Evolutionary conservation across 2,113 vertebrate genomes (phyloP), one percentile per base, ranked within the genome.

Genomic region (Ptilorrhoa leucosticta): DNA sequence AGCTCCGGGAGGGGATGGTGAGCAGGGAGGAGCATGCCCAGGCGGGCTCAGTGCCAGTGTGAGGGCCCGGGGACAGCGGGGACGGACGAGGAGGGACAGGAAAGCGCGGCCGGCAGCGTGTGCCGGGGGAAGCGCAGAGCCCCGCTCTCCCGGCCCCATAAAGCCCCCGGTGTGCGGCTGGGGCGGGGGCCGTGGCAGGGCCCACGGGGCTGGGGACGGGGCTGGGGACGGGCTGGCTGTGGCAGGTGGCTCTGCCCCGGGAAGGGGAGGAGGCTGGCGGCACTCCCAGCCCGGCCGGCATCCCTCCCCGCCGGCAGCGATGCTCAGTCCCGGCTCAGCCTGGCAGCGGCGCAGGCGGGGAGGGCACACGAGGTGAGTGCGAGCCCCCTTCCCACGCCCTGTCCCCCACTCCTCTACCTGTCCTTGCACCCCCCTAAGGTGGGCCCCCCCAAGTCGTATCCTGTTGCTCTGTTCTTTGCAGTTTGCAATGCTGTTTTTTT

Each of bases 191-290:
- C 0, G 15, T 2, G 7, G 31, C 2, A 7, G 35, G 12, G 37
- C 14, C 39, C 1, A 0, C 0, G 13, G 37, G 11, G 30, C 2
- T 50, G 83, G 75, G 83, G 40, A 45, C 78, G 4, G 23, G 50
- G 50, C 75, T 33, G 91, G 87, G 61, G n/a, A n/a, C n/a, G n/a
- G n/a, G n/a, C n/a, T 79, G 93, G 53, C 85, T 15, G n/a, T 9
- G 81, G 86, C 94, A 88, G 89, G 95, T 89, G 90, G 90, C 94
- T 91, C 92, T 91, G 90, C 94, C 95, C 91, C 92, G 40, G 92
- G 90, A 96, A 93, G 94, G 94, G 95, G 94, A 95, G 94, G 94
- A 96, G 94, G 94, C 90, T 71, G 83, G 37, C 37, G 66, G 57
- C 87, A 13, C 87, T 93, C 89, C 94, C 95, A 66, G 83, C 75